These are phyloP conservation scores for Syritta pipiens DNA, from an alignment of 2,888 invertebrate species.

Conservation along the genomic window DNA sequence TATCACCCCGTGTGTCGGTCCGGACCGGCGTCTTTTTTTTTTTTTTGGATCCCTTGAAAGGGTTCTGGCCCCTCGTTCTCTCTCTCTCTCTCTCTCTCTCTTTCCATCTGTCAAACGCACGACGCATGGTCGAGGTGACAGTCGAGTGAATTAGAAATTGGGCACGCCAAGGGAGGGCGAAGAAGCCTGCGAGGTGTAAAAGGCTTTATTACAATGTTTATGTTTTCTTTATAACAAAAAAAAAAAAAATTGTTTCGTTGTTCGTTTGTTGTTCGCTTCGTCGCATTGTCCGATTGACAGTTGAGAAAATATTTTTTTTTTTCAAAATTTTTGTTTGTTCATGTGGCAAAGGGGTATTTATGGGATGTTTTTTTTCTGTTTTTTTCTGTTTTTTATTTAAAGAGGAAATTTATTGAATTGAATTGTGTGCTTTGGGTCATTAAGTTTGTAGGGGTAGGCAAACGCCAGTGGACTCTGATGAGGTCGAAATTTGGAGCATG, in stretches of 20 bases:
- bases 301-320: conserved; percentile 35
- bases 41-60: too few relatives aligned
- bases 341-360: conserved; percentile 53
- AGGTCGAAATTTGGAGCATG: conserved; percentile 32
- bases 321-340: conserved; percentile 52
- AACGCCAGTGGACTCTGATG: conserved; percentile 32
- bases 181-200: conserved; percentile 42
- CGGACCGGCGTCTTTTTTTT: too few relatives aligned
- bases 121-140: conserved; percentile 54
- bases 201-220: conserved; percentile 69
- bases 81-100: background rate
- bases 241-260: conserved; percentile 14
- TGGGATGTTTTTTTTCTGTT: conserved; percentile 38
- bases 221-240: conserved; percentile 41
- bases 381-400: background rate
- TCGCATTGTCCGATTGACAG: conserved; percentile 41
- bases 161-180: background rate
- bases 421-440: conserved; percentile 59
- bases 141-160: conserved; percentile 52
- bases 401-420: conserved; percentile 55
- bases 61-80: conserved; percentile 19
- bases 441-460: conserved; percentile 20
- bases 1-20: conserved; percentile 58
- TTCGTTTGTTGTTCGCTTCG: background rate
- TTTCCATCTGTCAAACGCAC: conserved; percentile 61